phyloP scores from a whole-genome alignment of 1,140 invertebrate species.

The Apis dorsata region DNA sequence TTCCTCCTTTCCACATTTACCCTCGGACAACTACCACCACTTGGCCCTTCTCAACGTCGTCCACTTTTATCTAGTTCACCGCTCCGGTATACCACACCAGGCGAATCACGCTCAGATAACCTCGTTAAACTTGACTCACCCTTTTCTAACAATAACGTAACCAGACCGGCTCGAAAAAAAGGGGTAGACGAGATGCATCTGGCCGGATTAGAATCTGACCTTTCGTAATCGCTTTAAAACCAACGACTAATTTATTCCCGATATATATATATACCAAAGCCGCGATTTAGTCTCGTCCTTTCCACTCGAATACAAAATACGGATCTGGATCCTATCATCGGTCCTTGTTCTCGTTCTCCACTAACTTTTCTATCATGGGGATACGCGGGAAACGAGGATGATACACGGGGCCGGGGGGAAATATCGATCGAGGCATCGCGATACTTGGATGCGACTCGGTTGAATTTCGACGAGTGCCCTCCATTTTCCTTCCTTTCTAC shows the following conservation, averaged over 20 bases:
- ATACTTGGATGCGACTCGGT: neutral
- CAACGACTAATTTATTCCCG: slow-evolving; percentile 56
- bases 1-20: neutral
- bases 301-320: neutral
- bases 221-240: slow-evolving; percentile 60
- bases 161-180: neutral
- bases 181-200: slow-evolving; percentile 44
- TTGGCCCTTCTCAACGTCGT: neutral
- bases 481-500: slow-evolving; percentile 11
- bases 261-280: neutral
- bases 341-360: no score
- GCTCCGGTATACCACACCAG: neutral
- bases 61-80: slow-evolving; percentile 33
- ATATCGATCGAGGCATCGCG: no score
- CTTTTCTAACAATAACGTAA: slow-evolving; percentile 11
- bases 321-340: no score
- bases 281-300: neutral
- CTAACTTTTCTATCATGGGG: no score
- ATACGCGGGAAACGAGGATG: no score
- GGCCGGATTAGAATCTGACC: slow-evolving; percentile 61
- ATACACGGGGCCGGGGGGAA: no score
- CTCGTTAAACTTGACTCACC: slow-evolving; percentile 12
- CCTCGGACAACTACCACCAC: neutral
- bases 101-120: slow-evolving; percentile 18
- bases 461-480: slow-evolving; percentile 51